A percentile compares a stretch with the other conserved stretches of the same genome.
Evolutionary conservation across 2,888 invertebrate species (phyloP).

Genomic region (Caenorhabditis sp.): DNA sequence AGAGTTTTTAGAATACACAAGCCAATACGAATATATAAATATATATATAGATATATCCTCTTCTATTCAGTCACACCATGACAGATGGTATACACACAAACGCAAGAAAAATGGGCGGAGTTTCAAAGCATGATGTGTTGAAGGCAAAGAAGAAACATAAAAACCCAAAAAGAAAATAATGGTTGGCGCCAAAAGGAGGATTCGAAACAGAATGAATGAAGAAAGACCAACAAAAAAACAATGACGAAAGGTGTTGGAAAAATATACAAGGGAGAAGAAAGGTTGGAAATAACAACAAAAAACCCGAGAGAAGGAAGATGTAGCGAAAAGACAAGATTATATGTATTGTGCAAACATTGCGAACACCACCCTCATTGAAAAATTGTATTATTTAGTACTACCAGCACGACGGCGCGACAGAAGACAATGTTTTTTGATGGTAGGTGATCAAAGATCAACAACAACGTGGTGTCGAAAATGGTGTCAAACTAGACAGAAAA

Average conservation of each 20-base stretch:
- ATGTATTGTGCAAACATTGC: no score
- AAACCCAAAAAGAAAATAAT: no score
- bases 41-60: neutral
- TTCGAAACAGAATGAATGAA: no score
- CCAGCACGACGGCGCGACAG: neutral
- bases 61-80: neutral
- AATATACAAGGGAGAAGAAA: neutral
- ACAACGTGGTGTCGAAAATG: neutral
- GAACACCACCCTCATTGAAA: neutral
- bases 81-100: neutral
- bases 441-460: neutral
- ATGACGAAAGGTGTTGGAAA: no score
- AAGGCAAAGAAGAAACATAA: neutral
- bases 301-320: neutral
- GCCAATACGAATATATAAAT: no score
- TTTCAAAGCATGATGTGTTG: neutral
- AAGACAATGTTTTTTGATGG: neutral
- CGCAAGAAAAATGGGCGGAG: neutral
- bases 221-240: no score
- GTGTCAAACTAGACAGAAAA: neutral
- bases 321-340: neutral
- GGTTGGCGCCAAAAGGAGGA: no score
- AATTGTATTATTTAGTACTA: slow-evolving; percentile 14
- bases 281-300: no score
- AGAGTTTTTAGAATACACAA: no score